A percentile compares a stretch with the other conserved stretches of the same genome.
Evolutionary conservation across 2,113 vertebrate species (phyloP).

Genomic region (Amphiprion ocellaris): DNA sequence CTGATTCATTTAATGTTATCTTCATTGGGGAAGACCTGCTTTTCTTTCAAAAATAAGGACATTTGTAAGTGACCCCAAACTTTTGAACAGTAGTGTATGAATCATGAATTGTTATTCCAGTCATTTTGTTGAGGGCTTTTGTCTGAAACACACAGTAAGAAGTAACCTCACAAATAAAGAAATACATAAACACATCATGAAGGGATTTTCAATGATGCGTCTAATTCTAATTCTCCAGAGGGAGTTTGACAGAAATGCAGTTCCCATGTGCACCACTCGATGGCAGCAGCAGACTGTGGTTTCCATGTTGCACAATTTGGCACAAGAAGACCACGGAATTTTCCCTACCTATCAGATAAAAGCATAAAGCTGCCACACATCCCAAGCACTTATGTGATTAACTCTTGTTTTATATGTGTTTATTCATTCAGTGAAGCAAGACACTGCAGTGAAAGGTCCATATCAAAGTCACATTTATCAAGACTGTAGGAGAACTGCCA

Average conservation of each 20-base stretch:
- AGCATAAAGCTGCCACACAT: background rate
- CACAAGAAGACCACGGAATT: background rate
- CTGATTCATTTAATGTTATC: too few species aligned
- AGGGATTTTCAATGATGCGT: too few species aligned
- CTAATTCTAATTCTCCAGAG: too few species aligned
- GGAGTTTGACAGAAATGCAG: conserved; percentile 1
- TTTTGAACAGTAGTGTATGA: too few species aligned
- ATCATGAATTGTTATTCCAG: too few species aligned
- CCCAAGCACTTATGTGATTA: background rate
- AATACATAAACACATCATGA: too few species aligned
- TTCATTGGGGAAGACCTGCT: too few species aligned
- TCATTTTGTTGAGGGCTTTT: too few species aligned
- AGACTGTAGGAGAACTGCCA: conserved; percentile 3
- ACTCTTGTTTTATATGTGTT: background rate
- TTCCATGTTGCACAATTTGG: conserved; percentile 28
- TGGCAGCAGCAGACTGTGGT: conserved; percentile 42
- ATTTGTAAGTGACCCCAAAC: too few species aligned
- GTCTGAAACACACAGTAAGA: too few species aligned
- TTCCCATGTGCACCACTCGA: conserved; percentile 39
- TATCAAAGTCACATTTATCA: conserved; percentile 23
- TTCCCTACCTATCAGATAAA: conserved; percentile 22
- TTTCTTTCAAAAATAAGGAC: too few species aligned
- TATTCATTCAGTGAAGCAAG: background rate
- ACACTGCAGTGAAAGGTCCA: background rate
- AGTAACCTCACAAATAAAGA: too few species aligned